Base-by-base conservation (phyloP, 92 coral and sea anemone species). In the Micromussa lordhowensis region DNA sequence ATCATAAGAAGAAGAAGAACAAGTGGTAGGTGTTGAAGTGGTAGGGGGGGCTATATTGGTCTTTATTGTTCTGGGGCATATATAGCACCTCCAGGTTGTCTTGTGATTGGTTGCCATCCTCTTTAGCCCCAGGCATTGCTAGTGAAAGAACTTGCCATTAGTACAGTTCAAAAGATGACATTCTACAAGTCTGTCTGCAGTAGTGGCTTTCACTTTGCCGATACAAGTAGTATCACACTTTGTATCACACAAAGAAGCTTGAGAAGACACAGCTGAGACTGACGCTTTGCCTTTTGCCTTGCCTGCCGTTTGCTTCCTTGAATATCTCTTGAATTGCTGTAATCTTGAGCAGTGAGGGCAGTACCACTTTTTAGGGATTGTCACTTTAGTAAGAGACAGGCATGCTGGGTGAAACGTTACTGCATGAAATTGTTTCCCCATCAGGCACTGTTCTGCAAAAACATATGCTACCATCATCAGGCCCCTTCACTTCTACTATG, bases 321-420 rank as follows among this genome's bases (percentile, higher is more conserved):
- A n/a, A 55, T 79, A 7, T 66, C 68, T 55, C 83, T 78, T 79
- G 75, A 68, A 83, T 66, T 79, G 82, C 53, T 40, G 82, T 22
- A 79, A 66, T 44, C 51, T 44, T 9, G 51, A 44, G 51, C 51
- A 8, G 51, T 44, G 51, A 44, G 51, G 51, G 12, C 51, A 44
- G 51, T 44, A 44, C 51, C 51, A 44, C 51, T 44, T 44, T 44
- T 44, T 7, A 44, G 51, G 51, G 12, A 44, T 44, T 44, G 51
- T 44, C 51, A 44, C 51, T 8, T 44, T 44, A 44, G 51, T 44
- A 29, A 26, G 82, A 49, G 82, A 79, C 61, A 92, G 86, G 77
- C 94, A 92, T 61, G 68, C 64, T 34, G 87, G 79, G 81, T 88
- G 94, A 80, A 88, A 92, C 77, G 34, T 81, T 88, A 72, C 80